Conservation (phyloP, 2,113 vertebrate species). For the Aegotheles bennettii region DNA sequence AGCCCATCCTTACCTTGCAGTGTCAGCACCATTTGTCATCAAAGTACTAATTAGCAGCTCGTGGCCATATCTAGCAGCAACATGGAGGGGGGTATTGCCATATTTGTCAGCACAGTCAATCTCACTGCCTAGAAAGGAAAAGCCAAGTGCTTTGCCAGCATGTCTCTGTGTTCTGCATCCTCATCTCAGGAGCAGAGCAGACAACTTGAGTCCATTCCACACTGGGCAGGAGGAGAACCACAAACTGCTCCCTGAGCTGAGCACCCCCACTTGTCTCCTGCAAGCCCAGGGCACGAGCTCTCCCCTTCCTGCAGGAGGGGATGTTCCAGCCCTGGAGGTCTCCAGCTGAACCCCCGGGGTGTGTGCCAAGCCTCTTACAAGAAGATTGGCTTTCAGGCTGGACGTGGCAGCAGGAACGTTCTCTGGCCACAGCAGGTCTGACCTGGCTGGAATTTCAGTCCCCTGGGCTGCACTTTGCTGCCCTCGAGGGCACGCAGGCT, state of each 20-base stretch:
- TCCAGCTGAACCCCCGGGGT: rapidly evolving
- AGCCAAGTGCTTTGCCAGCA: not conserved
- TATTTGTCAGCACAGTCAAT: conserved; percentile 89
- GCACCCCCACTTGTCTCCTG: not conserved
- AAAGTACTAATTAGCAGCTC: conserved; percentile 94
- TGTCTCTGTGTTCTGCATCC: not conserved
- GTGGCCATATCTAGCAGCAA: conserved; percentile 93
- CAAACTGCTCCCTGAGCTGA: not conserved
- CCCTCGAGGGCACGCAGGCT: not conserved
- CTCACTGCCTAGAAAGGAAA: conserved; percentile 80
- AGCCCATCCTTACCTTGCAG: conserved; percentile 75
- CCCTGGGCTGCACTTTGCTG: not conserved
- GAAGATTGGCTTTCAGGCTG: not conserved
- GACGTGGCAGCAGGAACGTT: not conserved
- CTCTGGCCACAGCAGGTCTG: not conserved
- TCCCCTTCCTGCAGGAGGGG: not conserved
- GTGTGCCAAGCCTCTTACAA: not conserved
- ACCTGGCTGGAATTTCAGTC: not conserved
- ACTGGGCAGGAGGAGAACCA: rapidly evolving
- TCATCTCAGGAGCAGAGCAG: rapidly evolving
- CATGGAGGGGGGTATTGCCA: conserved; percentile 92
- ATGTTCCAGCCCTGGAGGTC: no score
- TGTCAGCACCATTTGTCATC: conserved; percentile 93
- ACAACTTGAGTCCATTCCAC: rapidly evolving
- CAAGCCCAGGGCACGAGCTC: rapidly evolving